Conservation (phyloP, 2,888 invertebrate species). For the Calephelis perditalis region DNA sequence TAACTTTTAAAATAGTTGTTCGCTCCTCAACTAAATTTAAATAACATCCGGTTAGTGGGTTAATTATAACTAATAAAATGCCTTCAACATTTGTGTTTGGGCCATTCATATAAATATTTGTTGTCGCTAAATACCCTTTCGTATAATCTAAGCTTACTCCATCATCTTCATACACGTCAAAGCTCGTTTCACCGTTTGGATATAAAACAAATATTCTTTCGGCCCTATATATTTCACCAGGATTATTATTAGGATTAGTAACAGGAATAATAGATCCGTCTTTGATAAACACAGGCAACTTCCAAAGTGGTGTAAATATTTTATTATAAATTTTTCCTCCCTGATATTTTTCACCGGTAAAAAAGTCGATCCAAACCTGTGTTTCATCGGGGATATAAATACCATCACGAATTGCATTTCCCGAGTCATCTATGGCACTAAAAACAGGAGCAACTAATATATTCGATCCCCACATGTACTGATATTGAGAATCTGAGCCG, state of each 20-base stretch:
- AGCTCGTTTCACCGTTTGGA: conserved; percentile 47
- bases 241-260: conserved; percentile 60
- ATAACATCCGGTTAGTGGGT: conserved; percentile 50
- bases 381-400: conserved; percentile 53
- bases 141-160: conserved; percentile 54
- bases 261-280: conserved; percentile 65
- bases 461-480: conserved; percentile 68
- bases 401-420: conserved; percentile 44
- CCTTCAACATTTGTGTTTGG: conserved; percentile 38
- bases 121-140: conserved; percentile 43
- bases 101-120: conserved; percentile 43
- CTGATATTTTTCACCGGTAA: conserved; percentile 60
- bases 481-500: conserved; percentile 61
- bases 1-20: conserved; percentile 53
- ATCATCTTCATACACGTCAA: conserved; percentile 63
- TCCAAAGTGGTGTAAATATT: conserved; percentile 56
- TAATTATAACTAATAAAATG: conserved; percentile 44
- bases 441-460: conserved; percentile 64
- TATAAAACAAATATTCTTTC: conserved; percentile 53
- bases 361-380: conserved; percentile 63
- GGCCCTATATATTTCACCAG: conserved; percentile 49
- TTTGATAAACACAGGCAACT: conserved; percentile 61
- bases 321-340: conserved; percentile 62
- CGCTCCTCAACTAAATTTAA: conserved; percentile 48
- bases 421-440: conserved; percentile 33